Percentiles rank a stretch among this genome's conserved stretches.
Evolutionary conservation across 2,113 vertebrate genomes (phyloP).

Genomic region (Heloderma charlesbogerti): DNA sequence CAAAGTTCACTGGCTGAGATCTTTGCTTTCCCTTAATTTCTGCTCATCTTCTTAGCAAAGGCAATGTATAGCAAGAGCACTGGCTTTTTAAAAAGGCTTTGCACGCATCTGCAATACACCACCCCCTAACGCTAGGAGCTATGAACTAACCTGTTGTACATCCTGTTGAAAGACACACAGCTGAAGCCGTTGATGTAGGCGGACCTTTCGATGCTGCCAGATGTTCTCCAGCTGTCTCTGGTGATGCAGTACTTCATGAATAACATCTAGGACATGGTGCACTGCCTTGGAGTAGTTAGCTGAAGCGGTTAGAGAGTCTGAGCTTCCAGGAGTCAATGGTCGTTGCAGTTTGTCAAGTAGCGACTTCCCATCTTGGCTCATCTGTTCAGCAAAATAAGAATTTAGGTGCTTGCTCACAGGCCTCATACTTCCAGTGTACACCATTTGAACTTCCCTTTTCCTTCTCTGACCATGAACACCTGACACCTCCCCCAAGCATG

Average conservation of each 20-base stretch:
- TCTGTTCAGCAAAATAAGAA: slow-evolving; percentile 74
- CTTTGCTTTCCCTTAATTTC: not conserved
- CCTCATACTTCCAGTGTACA: not conserved
- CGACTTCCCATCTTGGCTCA: slow-evolving; percentile 97
- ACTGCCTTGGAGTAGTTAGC: slow-evolving; percentile 98
- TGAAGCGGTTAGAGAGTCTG: slow-evolving; percentile 92
- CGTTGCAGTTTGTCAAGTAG: slow-evolving; percentile 96
- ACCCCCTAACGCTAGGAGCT: not conserved
- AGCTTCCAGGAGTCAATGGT: slow-evolving; percentile 93
- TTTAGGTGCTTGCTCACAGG: not conserved
- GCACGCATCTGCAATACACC: not conserved
- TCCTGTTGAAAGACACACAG: slow-evolving; percentile 98
- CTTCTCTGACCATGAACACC: not conserved
- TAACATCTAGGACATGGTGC: slow-evolving; percentile 94
- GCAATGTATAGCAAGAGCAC: not conserved
- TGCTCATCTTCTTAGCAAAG: not conserved
- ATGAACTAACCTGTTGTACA: slow-evolving; percentile 88
- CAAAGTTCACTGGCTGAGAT: not conserved
- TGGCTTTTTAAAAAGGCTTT: not conserved
- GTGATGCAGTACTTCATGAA: slow-evolving; percentile 97
- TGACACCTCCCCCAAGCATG: not conserved
- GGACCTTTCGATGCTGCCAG: slow-evolving; percentile 98
- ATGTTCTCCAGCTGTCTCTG: slow-evolving; percentile 97
- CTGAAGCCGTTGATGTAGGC: slow-evolving; percentile 95
- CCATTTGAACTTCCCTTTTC: not conserved